These are phyloP conservation scores for Melieria crassipennis DNA, from an alignment of 2,888 invertebrate genomes.

Conservation along the genomic window DNA sequence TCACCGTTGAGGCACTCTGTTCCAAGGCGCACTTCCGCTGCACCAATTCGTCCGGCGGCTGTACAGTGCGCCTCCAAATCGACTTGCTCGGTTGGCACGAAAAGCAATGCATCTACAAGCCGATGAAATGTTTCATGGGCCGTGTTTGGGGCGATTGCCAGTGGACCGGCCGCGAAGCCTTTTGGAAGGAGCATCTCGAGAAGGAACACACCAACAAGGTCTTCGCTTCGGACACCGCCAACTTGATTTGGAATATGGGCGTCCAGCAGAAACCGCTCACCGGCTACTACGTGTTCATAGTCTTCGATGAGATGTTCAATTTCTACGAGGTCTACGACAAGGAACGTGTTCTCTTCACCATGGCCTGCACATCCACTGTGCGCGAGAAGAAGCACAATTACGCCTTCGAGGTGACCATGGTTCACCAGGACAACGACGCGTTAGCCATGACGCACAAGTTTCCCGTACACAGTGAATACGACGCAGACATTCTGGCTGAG, in stretches of 20 bases:
- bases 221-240: slow-evolving; percentile 46
- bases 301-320: slow-evolving; percentile 62
- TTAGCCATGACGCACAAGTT: slow-evolving; percentile 62
- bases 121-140: slow-evolving; percentile 65
- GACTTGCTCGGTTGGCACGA: slow-evolving; percentile 69
- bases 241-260: slow-evolving; percentile 59
- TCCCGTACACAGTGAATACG: slow-evolving; percentile 64
- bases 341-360: slow-evolving; percentile 60
- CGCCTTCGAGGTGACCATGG: slow-evolving; percentile 62
- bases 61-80: slow-evolving; percentile 69
- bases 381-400: slow-evolving; percentile 58
- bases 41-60: slow-evolving; percentile 68
- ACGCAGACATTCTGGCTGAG: slow-evolving; percentile 61
- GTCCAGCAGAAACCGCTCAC: slow-evolving; percentile 57
- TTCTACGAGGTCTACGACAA: slow-evolving; percentile 64
- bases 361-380: slow-evolving; percentile 61
- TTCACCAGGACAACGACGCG: slow-evolving; percentile 59
- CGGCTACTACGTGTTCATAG: slow-evolving; percentile 63
- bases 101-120: slow-evolving; percentile 62
- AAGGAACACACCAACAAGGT: slow-evolving; percentile 68
- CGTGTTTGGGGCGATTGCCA: slow-evolving; percentile 68
- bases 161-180: slow-evolving; percentile 71
- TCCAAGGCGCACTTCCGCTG: slow-evolving; percentile 72
- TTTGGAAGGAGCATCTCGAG: slow-evolving; percentile 73
- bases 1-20: slow-evolving; percentile 70